phyloP scores from a whole-genome alignment of 2,797 vertebrate species.

The Trichosurus vulpecula region DNA sequence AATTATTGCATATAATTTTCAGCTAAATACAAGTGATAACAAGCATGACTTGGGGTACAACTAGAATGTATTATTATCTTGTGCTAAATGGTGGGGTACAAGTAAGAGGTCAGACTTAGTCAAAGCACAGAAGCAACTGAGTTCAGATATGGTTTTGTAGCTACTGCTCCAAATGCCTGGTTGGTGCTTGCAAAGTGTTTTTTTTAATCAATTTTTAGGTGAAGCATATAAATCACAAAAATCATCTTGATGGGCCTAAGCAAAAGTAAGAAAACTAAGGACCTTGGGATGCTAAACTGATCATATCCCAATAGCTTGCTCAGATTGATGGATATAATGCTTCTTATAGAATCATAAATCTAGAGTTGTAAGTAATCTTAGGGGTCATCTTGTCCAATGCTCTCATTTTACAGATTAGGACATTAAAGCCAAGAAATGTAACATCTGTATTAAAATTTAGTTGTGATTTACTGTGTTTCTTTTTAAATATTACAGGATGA shows the following conservation, averaged over 20 bases:
- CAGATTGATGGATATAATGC: neutral
- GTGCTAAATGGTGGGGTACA: conserved; percentile 18
- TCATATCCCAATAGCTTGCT: neutral
- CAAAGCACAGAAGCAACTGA: conserved; percentile 36
- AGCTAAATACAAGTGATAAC: conserved; percentile 40
- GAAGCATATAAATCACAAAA: conserved; percentile 23
- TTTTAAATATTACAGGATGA: neutral
- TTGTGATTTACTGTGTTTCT: neutral
- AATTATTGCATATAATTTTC: neutral
- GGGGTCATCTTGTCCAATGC: neutral
- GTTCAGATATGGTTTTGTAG: conserved; percentile 68
- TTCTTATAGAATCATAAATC: conserved; percentile 5
- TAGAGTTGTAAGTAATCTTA: neutral
- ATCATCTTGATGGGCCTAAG: neutral
- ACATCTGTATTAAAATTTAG: neutral
- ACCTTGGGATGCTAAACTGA: conserved; percentile 23
- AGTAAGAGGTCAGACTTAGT: neutral
- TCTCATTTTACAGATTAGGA: neutral
- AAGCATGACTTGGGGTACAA: neutral
- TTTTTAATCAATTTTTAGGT: conserved; percentile 28
- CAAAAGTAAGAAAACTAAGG: neutral
- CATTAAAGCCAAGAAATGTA: neutral
- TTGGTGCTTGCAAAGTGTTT: conserved; percentile 35
- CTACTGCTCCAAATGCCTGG: conserved; percentile 56
- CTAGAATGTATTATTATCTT: conserved; percentile 5